Base-by-base conservation (phyloP, 2,797 vertebrate genomes). In the Trachops cirrhosus region DNA sequence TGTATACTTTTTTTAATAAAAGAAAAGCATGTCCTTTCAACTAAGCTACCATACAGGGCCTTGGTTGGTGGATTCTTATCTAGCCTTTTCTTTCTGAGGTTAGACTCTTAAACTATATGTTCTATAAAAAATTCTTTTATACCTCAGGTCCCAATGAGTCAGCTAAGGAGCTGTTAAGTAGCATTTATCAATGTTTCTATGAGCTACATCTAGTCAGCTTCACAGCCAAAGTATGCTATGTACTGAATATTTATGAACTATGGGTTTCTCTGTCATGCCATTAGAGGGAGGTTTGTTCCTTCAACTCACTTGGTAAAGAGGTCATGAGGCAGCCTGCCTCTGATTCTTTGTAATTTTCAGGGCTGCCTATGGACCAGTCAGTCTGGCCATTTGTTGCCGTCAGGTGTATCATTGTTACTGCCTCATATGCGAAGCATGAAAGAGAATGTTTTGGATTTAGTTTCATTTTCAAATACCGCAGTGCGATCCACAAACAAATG, bases 241-340 rank as follows among this genome's bases (percentile, higher is more conserved):
- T 8, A 52, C 64, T 86, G 92, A 90, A 90, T 88, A 93, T 93
- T 73, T 94, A 95, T 95, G 78, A 95, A 86, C 46, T 77, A 24
- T 75, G 22, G 12, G 24, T 71, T 14, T 71, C 67, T 64, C 21
- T 79, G 39, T 39, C 54, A 87, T 44, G 44, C 70, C 89, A 85
- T 57, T 90, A 89, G 71, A 86, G 39, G 46, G 34, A 83, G 50
- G 32, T 50, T 39, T 91, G 59, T 5, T 29, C n/a, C 22, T 82
- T 77, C 29, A 78, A 77, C 44, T 68, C 37, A 93, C 32, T 52
- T 92, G 89, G 57, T 67, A 88, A 89, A 74, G 93, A 79, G 67
- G 54, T 88, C 84, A 78, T 0, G 26, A 88, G 26, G 41, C 41
- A 89, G 59, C 29, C 4, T 79, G 44, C 15, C 10, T 48, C 37